Conservation (phyloP, 1,140 invertebrate genomes). For the Meloidogyne hapla region DNA sequence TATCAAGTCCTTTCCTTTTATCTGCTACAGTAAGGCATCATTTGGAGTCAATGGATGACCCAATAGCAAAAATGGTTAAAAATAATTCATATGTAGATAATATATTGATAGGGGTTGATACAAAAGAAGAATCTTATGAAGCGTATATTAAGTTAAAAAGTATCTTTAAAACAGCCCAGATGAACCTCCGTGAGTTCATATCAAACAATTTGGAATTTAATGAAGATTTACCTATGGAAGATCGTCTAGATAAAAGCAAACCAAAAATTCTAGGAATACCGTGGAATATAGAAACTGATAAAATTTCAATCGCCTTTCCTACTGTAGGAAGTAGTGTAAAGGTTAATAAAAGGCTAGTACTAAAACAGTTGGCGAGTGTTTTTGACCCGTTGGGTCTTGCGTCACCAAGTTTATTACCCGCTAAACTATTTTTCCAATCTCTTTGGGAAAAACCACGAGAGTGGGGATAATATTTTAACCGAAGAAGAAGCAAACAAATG, state of each 20-base stretch:
- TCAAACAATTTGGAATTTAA: slow-evolving; percentile 24
- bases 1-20: neutral
- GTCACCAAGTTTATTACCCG: neutral
- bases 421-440: neutral
- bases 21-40: neutral
- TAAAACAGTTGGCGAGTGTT: slow-evolving; percentile 16
- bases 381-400: slow-evolving; percentile 26
- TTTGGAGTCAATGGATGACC: neutral
- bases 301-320: slow-evolving; percentile 9
- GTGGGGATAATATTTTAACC: no score
- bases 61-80: neutral
- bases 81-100: slow-evolving; percentile 37
- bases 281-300: slow-evolving; percentile 36
- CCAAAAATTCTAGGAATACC: slow-evolving; percentile 41
- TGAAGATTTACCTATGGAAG: slow-evolving; percentile 3
- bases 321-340: neutral
- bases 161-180: neutral
- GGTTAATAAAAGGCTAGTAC: slow-evolving; percentile 28
- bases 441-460: no score
- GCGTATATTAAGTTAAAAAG: no score
- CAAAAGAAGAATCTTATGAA: no score
- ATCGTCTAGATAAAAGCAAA: slow-evolving; percentile 1
- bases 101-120: no score
- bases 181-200: slow-evolving; percentile 44
- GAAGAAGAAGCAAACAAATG: no score